A percentile compares a stretch with the other conserved stretches of the same genome.
Conservation (phyloP, 2,113 vertebrate species). For the Pithys albifrons region DNA sequence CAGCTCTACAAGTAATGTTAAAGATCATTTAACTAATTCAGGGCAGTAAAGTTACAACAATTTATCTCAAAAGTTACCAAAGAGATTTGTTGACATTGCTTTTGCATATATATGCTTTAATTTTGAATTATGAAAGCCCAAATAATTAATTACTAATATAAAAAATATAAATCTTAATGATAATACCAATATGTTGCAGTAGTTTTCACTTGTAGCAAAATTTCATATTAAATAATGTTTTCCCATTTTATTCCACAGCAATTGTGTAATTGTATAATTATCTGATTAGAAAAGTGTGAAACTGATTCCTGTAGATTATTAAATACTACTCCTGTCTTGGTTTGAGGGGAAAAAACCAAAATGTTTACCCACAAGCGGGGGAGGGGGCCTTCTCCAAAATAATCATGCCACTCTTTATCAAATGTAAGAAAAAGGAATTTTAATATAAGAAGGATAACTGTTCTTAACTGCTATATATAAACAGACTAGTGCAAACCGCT, state of each 20-base stretch:
- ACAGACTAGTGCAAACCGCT: no score
- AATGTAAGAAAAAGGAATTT: no score
- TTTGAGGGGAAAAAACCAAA: no score
- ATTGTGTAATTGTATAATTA: not conserved
- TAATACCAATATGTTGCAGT: not conserved
- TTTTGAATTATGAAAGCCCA: not conserved
- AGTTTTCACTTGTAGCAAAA: not conserved
- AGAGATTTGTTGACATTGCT: not conserved
- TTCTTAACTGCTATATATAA: no score
- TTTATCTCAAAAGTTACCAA: not conserved
- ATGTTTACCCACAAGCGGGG: no score
- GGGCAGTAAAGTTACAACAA: not conserved
- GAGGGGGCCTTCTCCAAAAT: no score
- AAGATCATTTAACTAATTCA: not conserved
- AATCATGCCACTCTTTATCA: no score
- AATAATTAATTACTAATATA: not conserved
- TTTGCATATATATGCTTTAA: not conserved
- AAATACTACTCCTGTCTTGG: not conserved
- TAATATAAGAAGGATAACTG: no score
- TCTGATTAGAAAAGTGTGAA: not conserved
- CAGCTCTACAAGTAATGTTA: not conserved
- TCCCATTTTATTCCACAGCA: not conserved
- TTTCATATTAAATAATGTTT: not conserved
- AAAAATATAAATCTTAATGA: not conserved
- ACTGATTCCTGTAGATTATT: not conserved